Conservation (phyloP, 2,797 vertebrate genomes). For the Nyctibius grandis region DNA sequence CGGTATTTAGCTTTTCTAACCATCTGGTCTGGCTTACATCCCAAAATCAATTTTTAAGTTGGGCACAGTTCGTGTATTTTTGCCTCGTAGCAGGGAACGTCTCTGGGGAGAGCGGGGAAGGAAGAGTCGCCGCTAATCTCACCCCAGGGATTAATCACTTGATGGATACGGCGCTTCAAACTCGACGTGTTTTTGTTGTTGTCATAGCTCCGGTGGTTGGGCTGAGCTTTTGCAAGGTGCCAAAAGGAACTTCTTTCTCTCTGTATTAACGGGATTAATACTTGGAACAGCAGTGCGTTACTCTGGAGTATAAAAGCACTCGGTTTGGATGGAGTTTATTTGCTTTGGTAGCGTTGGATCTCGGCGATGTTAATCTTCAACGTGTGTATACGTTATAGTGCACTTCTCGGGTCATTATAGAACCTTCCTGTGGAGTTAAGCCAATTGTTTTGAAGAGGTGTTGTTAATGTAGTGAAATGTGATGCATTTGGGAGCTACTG, state of each 20-base stretch:
- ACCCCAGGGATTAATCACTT: slow-evolving; percentile 10
- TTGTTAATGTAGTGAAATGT: slow-evolving; percentile 45
- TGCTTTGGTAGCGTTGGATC: not conserved
- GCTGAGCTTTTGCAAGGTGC: not conserved
- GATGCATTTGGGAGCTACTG: slow-evolving; percentile 44
- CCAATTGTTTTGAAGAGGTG: slow-evolving; percentile 60
- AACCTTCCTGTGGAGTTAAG: slow-evolving; percentile 19
- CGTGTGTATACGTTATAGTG: not conserved
- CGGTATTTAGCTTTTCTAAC: slow-evolving; percentile 77
- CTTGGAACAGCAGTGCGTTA: not conserved
- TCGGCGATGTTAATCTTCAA: not conserved
- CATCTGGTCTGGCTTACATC: slow-evolving; percentile 78
- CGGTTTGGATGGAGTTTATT: not conserved
- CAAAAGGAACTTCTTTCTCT: not conserved
- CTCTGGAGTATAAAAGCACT: not conserved
- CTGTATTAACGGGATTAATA: not conserved
- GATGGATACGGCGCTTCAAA: not conserved
- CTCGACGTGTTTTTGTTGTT: not conserved
- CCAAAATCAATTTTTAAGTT: slow-evolving; percentile 75
- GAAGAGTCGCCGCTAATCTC: not conserved
- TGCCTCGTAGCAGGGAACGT: slow-evolving; percentile 55
- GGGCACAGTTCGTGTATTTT: slow-evolving; percentile 69
- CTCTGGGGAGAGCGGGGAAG: slow-evolving; percentile 30
- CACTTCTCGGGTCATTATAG: not conserved
- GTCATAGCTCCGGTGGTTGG: not conserved